Evolutionary conservation across 2,797 vertebrate genomes (phyloP).

Genomic region (Anomalospiza imberbis): DNA sequence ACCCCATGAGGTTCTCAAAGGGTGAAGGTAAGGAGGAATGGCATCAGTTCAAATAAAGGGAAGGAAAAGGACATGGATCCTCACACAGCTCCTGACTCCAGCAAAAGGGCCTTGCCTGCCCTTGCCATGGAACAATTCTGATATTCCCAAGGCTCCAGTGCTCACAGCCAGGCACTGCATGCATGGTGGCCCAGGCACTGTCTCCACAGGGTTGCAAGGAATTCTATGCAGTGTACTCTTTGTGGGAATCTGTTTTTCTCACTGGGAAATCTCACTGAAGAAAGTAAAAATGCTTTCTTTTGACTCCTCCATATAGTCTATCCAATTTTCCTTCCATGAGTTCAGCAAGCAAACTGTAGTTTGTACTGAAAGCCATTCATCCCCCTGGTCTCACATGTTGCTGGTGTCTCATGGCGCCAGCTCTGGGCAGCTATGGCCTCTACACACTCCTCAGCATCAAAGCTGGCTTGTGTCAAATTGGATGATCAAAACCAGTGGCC

Average conservation of each 20-base stretch:
- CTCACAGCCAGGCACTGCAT: background rate
- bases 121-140: background rate
- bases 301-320: background rate
- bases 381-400: background rate
- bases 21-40: background rate
- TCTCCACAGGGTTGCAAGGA: background rate
- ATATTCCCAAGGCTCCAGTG: background rate
- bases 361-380: background rate
- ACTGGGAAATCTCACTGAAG: background rate
- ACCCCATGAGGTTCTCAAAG: background rate
- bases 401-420: background rate
- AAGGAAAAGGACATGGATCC: background rate
- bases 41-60: background rate
- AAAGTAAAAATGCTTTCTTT: background rate
- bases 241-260: background rate
- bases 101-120: background rate
- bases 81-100: background rate
- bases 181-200: accelerated
- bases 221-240: background rate
- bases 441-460: background rate
- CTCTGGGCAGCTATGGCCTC: background rate
- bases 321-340: background rate
- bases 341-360: background rate
- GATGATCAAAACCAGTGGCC: background rate
- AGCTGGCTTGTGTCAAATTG: background rate